A percentile compares a stretch with the other conserved stretches of the same genome.
These are phyloP conservation scores for Temnothorax ravouxi DNA, from an alignment of 2,888 invertebrate species.

Conservation along the genomic window DNA sequence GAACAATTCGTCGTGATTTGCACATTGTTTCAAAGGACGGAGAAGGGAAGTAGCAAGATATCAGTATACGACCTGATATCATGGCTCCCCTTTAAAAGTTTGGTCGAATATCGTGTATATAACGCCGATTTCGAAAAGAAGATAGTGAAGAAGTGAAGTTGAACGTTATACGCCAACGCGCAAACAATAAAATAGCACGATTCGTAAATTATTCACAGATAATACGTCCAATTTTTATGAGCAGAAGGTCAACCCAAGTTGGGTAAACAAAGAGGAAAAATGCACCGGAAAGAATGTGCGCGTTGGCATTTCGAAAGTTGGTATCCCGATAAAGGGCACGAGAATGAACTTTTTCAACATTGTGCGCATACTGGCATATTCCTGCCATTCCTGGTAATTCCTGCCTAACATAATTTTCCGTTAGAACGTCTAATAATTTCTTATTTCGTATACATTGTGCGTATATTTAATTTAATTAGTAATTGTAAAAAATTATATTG, in stretches of 20 bases:
- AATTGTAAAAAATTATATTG: background rate
- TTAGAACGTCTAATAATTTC: background rate
- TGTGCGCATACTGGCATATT: background rate
- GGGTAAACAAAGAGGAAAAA: constrained; percentile 35
- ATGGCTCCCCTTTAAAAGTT: constrained; percentile 33
- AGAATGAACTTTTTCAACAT: constrained; percentile 36
- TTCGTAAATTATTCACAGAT: constrained; percentile 30
- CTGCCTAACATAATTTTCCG: background rate
- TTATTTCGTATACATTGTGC: background rate
- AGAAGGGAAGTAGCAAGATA: constrained; percentile 40
- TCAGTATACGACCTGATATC: constrained; percentile 37
- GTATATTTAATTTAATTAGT: background rate
- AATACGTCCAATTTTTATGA: constrained; percentile 41
- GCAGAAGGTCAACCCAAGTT: constrained; percentile 34
- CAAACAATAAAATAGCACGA: constrained; percentile 72
- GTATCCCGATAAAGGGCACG: background rate
- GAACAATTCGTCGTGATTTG: constrained; percentile 75
- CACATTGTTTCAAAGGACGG: constrained; percentile 32
- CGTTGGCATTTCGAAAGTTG: constrained; percentile 12
- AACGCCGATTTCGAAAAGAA: background rate
- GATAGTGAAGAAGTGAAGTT: constrained; percentile 35
- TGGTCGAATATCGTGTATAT: background rate
- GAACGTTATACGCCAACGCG: constrained; percentile 75
- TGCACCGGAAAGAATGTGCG: constrained; percentile 28
- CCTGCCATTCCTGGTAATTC: background rate